These are phyloP conservation scores for Akabosia matsudoensis DNA, from an alignment of 1,140 invertebrate species.

Conservation along the genomic window DNA sequence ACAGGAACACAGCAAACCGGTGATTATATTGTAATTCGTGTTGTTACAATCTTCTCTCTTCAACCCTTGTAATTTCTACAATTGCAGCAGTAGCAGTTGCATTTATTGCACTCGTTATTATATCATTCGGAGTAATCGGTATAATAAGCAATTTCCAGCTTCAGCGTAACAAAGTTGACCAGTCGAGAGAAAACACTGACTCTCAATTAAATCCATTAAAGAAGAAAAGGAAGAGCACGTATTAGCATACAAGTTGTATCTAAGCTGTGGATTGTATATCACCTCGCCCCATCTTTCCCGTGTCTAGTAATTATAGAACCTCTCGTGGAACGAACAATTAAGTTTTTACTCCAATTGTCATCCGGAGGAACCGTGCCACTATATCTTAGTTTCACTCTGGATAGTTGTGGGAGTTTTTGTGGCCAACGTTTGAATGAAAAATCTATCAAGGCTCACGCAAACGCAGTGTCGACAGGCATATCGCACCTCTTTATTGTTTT, in stretches of 20 bases:
- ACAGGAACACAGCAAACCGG: neutral
- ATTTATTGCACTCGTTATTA: slow-evolving; percentile 8
- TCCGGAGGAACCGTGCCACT: too few relatives aligned
- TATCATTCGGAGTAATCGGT: neutral
- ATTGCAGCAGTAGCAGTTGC: slow-evolving; percentile 21
- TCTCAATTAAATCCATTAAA: slow-evolving; percentile 14
- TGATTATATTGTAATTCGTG: slow-evolving; percentile 21
- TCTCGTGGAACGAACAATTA: neutral
- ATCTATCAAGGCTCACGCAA: neutral
- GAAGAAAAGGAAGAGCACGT: neutral
- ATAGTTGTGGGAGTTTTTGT: too few relatives aligned
- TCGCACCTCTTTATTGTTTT: neutral
- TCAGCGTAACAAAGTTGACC: neutral
- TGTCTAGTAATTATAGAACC: neutral
- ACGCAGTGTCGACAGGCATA: neutral
- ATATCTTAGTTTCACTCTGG: too few relatives aligned
- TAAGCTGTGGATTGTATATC: too few relatives aligned
- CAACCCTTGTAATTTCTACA: neutral
- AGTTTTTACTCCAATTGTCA: too few relatives aligned
- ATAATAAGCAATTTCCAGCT: neutral
- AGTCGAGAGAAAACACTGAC: neutral
- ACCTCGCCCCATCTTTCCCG: slow-evolving; percentile 8
- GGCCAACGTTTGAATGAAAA: too few relatives aligned
- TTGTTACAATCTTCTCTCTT: neutral
- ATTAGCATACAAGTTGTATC: slow-evolving; percentile 1